Percentiles rank a stretch among this genome's conserved stretches.
Conservation (phyloP, 2,888 invertebrate species). For the Drosophila mettleri region DNA sequence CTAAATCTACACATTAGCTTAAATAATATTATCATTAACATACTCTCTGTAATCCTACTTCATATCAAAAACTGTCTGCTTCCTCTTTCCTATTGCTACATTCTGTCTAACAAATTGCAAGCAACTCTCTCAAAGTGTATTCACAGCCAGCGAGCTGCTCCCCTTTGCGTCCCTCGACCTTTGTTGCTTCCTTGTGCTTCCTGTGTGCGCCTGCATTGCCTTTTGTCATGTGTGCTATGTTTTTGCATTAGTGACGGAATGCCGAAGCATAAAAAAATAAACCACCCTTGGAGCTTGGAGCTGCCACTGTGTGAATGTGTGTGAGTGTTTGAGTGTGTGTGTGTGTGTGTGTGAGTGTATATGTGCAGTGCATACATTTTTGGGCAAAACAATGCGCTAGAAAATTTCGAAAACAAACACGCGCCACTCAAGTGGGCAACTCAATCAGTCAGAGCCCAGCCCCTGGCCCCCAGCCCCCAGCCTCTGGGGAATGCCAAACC, state of each 20-base stretch:
- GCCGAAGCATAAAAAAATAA: slow-evolving; percentile 37
- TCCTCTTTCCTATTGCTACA: background rate
- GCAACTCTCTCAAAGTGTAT: slow-evolving; percentile 5
- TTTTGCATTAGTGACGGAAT: slow-evolving; percentile 60
- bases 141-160: background rate
- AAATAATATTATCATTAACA: too few relatives aligned
- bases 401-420: slow-evolving; percentile 76
- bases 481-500: background rate
- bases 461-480: background rate
- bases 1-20: too few relatives aligned
- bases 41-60: background rate
- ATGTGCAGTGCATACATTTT: slow-evolving; percentile 51
- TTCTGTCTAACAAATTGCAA: background rate
- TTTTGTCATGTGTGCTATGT: slow-evolving; percentile 18
- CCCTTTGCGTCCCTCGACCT: background rate
- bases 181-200: slow-evolving; percentile 9
- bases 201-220: slow-evolving; percentile 13
- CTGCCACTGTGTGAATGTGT: background rate
- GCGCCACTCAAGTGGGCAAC: slow-evolving; percentile 43
- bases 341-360: background rate
- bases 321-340: background rate
- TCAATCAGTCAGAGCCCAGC: slow-evolving; percentile 45
- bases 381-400: slow-evolving; percentile 70
- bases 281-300: slow-evolving; percentile 1
- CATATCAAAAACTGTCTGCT: background rate